These are phyloP conservation scores for Arctopsyche grandis DNA, from an alignment of 1,140 invertebrate genomes.

Conservation along the genomic window DNA sequence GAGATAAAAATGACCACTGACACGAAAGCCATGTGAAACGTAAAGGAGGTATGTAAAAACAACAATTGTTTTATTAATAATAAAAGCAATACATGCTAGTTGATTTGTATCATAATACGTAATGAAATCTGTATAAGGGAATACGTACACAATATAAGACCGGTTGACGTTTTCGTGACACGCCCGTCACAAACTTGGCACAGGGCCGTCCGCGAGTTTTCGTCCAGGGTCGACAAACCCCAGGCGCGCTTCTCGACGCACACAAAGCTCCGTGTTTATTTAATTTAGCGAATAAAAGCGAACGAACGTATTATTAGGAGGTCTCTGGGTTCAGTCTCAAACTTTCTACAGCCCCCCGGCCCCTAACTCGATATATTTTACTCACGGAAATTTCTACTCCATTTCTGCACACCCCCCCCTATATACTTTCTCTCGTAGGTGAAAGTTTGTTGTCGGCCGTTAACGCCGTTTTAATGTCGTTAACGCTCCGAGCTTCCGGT, in stretches of 20 bases:
- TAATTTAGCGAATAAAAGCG: slow-evolving; percentile 28
- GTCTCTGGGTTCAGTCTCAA: not conserved
- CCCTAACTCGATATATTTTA: slow-evolving; percentile 43
- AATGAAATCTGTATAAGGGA: too few relatives aligned
- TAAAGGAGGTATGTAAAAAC: too few relatives aligned
- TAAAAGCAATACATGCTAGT: too few relatives aligned
- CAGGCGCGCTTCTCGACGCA: not conserved
- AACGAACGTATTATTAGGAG: slow-evolving; percentile 9
- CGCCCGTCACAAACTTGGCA: not conserved
- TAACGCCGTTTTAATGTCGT: slow-evolving; percentile 45
- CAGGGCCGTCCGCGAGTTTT: not conserved
- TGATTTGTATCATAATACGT: too few relatives aligned
- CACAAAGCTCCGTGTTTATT: slow-evolving; percentile 36
- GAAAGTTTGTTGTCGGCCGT: slow-evolving; percentile 44
- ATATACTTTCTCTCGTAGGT: not conserved
- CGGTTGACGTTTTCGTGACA: slow-evolving; percentile 26
- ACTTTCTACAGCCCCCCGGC: slow-evolving; percentile 45
- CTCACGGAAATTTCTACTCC: slow-evolving; percentile 48
- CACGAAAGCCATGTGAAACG: too few relatives aligned
- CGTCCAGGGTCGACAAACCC: not conserved
- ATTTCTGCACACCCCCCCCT: slow-evolving; percentile 25
- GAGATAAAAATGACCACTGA: too few relatives aligned
- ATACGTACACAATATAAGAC: not conserved
- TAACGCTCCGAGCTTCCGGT: slow-evolving; percentile 26
- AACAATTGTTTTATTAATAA: too few relatives aligned